Conservation (phyloP, 2,888 invertebrate genomes). For the Ctena decussata region DNA sequence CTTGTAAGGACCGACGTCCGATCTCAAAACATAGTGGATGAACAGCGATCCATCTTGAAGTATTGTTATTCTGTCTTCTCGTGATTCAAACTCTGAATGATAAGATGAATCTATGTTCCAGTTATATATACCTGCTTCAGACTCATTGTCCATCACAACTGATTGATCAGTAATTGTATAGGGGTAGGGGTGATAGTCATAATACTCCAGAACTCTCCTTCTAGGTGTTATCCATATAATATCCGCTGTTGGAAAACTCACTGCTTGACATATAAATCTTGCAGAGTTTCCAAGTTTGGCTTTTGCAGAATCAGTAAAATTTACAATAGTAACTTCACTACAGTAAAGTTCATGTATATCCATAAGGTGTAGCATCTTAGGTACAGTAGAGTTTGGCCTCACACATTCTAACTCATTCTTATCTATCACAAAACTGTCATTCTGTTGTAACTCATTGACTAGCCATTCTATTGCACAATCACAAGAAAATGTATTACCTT, state of each 20-base stretch:
- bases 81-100: constrained; percentile 63
- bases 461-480: constrained; percentile 82
- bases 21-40: constrained; percentile 90
- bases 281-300: constrained; percentile 89
- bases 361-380: constrained; percentile 15
- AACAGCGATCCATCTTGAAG: constrained; percentile 93
- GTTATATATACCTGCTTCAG: constrained; percentile 63
- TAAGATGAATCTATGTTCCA: constrained; percentile 76
- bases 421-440: constrained; percentile 37
- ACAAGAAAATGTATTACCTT: constrained; percentile 81
- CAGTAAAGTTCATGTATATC: constrained; percentile 47
- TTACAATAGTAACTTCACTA: constrained; percentile 49
- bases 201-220: constrained; percentile 69
- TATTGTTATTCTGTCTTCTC: constrained; percentile 89
- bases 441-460: constrained; percentile 49
- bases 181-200: constrained; percentile 71
- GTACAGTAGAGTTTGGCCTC: constrained; percentile 1
- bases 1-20: constrained; percentile 93
- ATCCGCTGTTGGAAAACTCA: constrained; percentile 93
- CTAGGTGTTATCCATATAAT: constrained; percentile 92
- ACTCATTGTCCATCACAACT: constrained; percentile 47
- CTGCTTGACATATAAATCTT: constrained; percentile 92
- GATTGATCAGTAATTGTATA: constrained; percentile 66
- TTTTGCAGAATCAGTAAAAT: constrained; percentile 35
- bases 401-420: constrained; percentile 32